Conservation (phyloP, 2,113 vertebrate genomes). For the Gambusia affinis region DNA sequence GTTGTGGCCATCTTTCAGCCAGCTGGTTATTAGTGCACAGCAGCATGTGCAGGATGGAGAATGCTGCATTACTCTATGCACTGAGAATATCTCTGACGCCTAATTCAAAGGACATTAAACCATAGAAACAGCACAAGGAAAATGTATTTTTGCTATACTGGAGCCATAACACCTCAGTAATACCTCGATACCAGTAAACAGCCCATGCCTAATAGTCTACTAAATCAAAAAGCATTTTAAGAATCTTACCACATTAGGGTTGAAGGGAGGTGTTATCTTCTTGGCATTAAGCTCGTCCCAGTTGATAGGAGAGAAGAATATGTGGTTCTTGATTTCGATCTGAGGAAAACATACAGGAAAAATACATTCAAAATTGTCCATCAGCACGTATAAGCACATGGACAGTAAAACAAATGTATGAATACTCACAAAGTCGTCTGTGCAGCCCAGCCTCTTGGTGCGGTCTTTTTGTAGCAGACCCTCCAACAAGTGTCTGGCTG, state of each 20-base stretch:
- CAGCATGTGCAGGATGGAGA: no score
- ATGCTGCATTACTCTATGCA: no score
- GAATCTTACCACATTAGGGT: slow-evolving; percentile 95
- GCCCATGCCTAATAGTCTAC: background rate
- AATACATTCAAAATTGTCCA: slow-evolving; percentile 1
- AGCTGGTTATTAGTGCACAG: no score
- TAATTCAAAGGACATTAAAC: background rate
- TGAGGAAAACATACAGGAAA: slow-evolving; percentile 70
- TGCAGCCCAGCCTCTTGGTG: slow-evolving; percentile 92
- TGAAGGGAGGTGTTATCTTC: slow-evolving; percentile 98
- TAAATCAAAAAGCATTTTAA: slow-evolving; percentile 1
- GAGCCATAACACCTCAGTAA: no score
- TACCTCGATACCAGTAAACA: background rate
- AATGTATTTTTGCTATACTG: no score
- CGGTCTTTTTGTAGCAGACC: slow-evolving; percentile 95
- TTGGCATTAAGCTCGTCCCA: slow-evolving; percentile 99
- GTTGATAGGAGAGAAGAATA: slow-evolving; percentile 99
- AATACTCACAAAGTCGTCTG: slow-evolving; percentile 94
- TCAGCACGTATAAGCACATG: background rate
- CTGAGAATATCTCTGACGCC: background rate
- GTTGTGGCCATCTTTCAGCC: no score
- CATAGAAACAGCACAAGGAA: background rate
- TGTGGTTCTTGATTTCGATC: slow-evolving; percentile 97
- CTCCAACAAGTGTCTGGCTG: slow-evolving; percentile 92
- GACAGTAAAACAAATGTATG: background rate